A percentile compares a stretch with the other conserved stretches of the same genome.
Conservation (phyloP, 2,888 invertebrate genomes). For the Chrysina gloriosa region DNA sequence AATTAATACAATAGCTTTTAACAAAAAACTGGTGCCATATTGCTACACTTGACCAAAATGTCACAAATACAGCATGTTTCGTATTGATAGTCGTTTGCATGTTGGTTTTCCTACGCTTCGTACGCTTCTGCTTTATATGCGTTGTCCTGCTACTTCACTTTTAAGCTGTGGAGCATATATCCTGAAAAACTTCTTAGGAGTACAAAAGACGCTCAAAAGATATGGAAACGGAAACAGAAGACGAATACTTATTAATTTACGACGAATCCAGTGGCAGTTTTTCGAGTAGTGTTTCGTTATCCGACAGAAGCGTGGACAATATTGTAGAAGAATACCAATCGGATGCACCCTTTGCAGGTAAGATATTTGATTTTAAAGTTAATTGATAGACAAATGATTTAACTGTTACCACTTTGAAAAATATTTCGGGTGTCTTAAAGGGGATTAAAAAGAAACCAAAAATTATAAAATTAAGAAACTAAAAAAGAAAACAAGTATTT, state of each 20-base stretch:
- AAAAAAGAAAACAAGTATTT: too few relatives aligned
- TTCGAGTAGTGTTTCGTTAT: constrained; percentile 76
- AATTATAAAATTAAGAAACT: too few relatives aligned
- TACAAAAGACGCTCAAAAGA: constrained; percentile 87
- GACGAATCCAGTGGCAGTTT: constrained; percentile 80
- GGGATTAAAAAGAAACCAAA: too few relatives aligned
- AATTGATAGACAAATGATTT: too few relatives aligned
- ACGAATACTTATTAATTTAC: constrained; percentile 67
- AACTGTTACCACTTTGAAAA: too few relatives aligned
- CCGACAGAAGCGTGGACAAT: constrained; percentile 84
- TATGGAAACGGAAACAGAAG: constrained; percentile 85
- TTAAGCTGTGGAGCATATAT: neutral
- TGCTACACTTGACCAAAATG: too few relatives aligned
- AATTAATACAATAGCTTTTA: too few relatives aligned
- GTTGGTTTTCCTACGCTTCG: neutral
- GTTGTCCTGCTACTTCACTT: neutral
- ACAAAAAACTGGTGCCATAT: too few relatives aligned
- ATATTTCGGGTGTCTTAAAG: too few relatives aligned
- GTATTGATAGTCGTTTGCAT: neutral
- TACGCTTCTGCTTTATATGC: constrained; percentile 16
- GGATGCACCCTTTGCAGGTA: constrained; percentile 90
- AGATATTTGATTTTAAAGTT: constrained; percentile 57
- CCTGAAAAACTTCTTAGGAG: constrained; percentile 67
- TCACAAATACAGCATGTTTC: constrained; percentile 11
- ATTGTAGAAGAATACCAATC: constrained; percentile 87